These are phyloP conservation scores for Zeuzera pyrina DNA, from an alignment of 2,888 invertebrate genomes.

Conservation along the genomic window DNA sequence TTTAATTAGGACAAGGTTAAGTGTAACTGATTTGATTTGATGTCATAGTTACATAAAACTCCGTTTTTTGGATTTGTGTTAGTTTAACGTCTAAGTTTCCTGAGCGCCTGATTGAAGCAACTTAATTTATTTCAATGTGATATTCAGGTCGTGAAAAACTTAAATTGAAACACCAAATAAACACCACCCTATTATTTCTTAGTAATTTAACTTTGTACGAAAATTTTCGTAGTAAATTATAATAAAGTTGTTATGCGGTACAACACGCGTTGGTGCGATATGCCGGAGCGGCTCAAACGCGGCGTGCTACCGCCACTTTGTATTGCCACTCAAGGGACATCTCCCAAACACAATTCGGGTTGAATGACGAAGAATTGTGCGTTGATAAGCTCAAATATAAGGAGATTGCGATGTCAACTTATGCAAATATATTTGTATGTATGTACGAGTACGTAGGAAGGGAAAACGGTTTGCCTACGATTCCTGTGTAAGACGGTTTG, in stretches of 20 bases:
- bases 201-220: too few species aligned
- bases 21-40: too few species aligned
- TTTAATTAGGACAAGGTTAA: conserved; percentile 69
- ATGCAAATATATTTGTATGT: conserved; percentile 33
- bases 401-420: conserved; percentile 35
- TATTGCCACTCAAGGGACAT: conserved; percentile 18
- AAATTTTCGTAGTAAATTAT: too few species aligned
- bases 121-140: too few species aligned
- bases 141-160: too few species aligned
- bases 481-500: conserved; percentile 40
- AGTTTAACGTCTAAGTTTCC: conserved; percentile 2
- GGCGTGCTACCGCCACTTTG: conserved; percentile 6
- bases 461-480: conserved; percentile 26
- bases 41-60: conserved; percentile 29
- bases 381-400: conserved; percentile 46
- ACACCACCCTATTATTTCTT: too few species aligned
- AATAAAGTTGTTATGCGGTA: too few species aligned
- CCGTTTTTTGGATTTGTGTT: conserved; percentile 14
- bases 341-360: conserved; percentile 33
- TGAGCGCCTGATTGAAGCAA: too few species aligned
- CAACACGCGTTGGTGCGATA: too few species aligned
- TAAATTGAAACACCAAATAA: too few species aligned
- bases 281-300: neutral
- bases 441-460: conserved; percentile 3
- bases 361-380: conserved; percentile 36